These are phyloP conservation scores for Pyralis farinalis DNA, from an alignment of 2,888 invertebrate species.

Conservation along the genomic window DNA sequence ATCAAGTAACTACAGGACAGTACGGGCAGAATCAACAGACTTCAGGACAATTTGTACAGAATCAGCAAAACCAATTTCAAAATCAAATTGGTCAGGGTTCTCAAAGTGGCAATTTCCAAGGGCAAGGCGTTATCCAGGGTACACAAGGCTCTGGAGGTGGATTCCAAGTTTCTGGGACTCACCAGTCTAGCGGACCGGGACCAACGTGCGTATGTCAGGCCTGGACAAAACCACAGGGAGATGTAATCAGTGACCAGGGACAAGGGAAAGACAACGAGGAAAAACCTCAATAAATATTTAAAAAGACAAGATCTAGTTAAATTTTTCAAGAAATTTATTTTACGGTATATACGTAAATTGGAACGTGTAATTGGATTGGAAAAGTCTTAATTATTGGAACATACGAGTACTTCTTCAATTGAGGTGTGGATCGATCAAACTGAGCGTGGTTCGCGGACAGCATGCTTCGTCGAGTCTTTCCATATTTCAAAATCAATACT, in stretches of 20 bases:
- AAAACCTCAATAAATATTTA: conserved; percentile 9
- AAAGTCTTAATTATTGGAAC: too few relatives aligned
- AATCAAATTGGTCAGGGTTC: conserved; percentile 18
- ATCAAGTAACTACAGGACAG: conserved; percentile 12
- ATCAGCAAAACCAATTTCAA: conserved; percentile 24
- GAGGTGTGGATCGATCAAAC: too few relatives aligned
- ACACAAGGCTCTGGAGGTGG: conserved; percentile 25
- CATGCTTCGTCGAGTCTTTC: too few relatives aligned
- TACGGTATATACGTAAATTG: too few relatives aligned
- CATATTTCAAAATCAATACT: too few relatives aligned
- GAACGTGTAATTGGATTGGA: too few relatives aligned
- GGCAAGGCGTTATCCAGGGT: conserved; percentile 6
- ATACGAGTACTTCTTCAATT: too few relatives aligned
- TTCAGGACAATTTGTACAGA: conserved; percentile 3
- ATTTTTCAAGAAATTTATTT: too few relatives aligned
- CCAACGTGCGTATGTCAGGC: conserved; percentile 68
- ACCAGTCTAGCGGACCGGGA: conserved; percentile 39
- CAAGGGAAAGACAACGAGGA: conserved; percentile 17
- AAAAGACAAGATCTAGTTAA: too few relatives aligned
- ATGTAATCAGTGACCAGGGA: conserved; percentile 24
- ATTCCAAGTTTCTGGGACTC: conserved; percentile 39
- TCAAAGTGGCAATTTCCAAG: conserved; percentile 11
- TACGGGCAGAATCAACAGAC: conserved; percentile 13
- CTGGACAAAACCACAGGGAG: conserved; percentile 55
- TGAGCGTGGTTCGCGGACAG: too few relatives aligned